Percentiles rank a stretch among this genome's conserved stretches.
Conservation (phyloP, 2,113 vertebrate genomes). For the Ranitomeya variabilis region DNA sequence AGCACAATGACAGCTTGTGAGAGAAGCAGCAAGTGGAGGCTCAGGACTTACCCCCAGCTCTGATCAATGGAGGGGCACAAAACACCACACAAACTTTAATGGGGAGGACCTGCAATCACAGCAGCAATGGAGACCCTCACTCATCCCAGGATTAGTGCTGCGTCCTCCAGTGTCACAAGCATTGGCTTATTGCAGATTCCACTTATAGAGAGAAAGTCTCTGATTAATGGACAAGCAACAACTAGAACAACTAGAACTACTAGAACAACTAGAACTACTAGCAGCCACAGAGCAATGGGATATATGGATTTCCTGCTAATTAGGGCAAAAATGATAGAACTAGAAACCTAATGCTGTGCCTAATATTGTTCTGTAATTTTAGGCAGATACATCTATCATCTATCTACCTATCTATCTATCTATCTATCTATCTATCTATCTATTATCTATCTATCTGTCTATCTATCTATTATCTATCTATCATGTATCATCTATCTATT, state of each 20-base stretch:
- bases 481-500: no score
- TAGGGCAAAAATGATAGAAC: not conserved
- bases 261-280: not conserved
- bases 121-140: constrained; percentile 8
- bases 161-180: not conserved
- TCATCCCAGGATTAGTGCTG: not conserved
- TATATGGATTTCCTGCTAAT: constrained; percentile 1
- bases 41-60: constrained; percentile 34
- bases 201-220: not conserved
- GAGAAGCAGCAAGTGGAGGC: constrained; percentile 63
- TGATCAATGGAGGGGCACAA: constrained; percentile 34
- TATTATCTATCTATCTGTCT: no score
- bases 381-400: no score
- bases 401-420: no score
- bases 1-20: constrained; percentile 77
- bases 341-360: no score
- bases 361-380: no score
- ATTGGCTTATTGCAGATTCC: not conserved
- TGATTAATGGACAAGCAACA: not conserved
- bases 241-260: not conserved
- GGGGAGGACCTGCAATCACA: constrained; percentile 12
- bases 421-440: no score
- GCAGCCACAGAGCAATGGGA: not conserved
- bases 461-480: no score
- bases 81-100: constrained; percentile 41